Conservation (phyloP, 35 echinoderm and acorn worm species). For the Diadema setosum region DNA sequence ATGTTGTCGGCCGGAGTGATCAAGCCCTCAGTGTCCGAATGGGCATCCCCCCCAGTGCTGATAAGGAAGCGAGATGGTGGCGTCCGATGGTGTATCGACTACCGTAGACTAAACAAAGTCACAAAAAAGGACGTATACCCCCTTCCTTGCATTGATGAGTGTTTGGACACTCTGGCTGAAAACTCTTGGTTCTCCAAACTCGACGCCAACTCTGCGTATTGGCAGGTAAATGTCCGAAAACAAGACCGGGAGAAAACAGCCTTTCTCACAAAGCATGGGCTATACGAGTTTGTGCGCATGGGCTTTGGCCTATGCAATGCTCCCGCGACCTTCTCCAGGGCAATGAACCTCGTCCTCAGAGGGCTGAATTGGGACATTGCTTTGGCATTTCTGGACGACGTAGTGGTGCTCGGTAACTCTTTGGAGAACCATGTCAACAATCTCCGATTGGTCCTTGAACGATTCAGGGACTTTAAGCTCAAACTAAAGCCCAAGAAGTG, state of each 20-base stretch:
- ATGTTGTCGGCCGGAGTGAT: conserved; percentile 60
- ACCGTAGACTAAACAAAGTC: conserved; percentile 30
- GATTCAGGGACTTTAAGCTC: background rate
- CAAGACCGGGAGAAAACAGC: no score
- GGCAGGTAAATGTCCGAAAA: no score
- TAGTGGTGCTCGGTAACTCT: conserved; percentile 1
- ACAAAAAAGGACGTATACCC: conserved; percentile 34
- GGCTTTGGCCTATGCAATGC: no score
- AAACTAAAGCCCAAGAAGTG: conserved; percentile 60
- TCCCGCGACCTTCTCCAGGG: no score
- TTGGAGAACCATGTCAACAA: conserved; percentile 17
- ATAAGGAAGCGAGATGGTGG: conserved; percentile 32
- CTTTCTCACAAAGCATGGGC: no score
- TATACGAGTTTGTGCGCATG: no score
- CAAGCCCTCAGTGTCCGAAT: conserved; percentile 54
- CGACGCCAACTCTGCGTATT: no score
- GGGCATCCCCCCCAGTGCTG: conserved; percentile 51
- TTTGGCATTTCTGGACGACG: conserved; percentile 50
- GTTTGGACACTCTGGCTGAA: no score
- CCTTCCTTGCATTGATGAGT: conserved; percentile 24
- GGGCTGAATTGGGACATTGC: conserved; percentile 43
- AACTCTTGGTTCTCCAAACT: no score
- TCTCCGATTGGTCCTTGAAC: background rate
- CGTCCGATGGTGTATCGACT: conserved; percentile 41
- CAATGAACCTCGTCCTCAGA: conserved; percentile 4